These are phyloP conservation scores for Drosophila formosana DNA, from an alignment of 2,888 invertebrate species.

Conservation along the genomic window DNA sequence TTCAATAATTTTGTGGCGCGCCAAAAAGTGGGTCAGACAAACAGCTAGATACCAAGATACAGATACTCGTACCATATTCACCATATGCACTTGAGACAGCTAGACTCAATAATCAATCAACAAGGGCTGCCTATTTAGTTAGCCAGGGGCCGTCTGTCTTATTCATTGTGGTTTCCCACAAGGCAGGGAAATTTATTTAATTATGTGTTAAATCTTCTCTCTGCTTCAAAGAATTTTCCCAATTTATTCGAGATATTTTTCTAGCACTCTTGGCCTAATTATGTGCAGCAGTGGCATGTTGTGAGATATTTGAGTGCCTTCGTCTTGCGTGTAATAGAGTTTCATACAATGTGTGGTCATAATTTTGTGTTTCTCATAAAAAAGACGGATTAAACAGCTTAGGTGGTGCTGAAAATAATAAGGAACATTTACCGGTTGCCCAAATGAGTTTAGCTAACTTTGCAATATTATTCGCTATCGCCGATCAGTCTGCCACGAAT, in stretches of 20 bases:
- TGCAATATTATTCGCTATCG: slow-evolving; percentile 19
- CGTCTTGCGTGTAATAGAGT: slow-evolving; percentile 17
- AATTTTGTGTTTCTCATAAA: slow-evolving; percentile 10
- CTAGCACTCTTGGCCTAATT: slow-evolving; percentile 29
- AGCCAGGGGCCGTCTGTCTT: background rate
- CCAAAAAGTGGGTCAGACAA: slow-evolving; percentile 57
- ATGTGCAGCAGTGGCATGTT: slow-evolving; percentile 2
- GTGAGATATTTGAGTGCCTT: slow-evolving; percentile 24
- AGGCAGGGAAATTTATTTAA: slow-evolving; percentile 43
- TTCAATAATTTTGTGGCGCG: slow-evolving; percentile 69
- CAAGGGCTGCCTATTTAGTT: slow-evolving; percentile 64
- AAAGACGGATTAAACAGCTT: slow-evolving; percentile 13
- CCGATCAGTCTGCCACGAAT: slow-evolving; percentile 47
- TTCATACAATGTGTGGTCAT: slow-evolving; percentile 17
- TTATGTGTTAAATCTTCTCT: slow-evolving; percentile 48
- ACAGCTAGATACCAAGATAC: slow-evolving; percentile 28
- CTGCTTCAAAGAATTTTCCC: slow-evolving; percentile 6
- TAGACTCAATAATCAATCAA: slow-evolving; percentile 63
- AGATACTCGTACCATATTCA: background rate
- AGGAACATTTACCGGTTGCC: no score
- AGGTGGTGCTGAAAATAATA: background rate
- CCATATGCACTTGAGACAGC: slow-evolving; percentile 8
- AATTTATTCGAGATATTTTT: slow-evolving; percentile 3
- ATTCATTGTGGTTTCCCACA: slow-evolving; percentile 36
- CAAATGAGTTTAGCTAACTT: no score